Evolutionary conservation across 2,797 vertebrate species (phyloP).

Genomic region (Helicolenus hilgendorfi): DNA sequence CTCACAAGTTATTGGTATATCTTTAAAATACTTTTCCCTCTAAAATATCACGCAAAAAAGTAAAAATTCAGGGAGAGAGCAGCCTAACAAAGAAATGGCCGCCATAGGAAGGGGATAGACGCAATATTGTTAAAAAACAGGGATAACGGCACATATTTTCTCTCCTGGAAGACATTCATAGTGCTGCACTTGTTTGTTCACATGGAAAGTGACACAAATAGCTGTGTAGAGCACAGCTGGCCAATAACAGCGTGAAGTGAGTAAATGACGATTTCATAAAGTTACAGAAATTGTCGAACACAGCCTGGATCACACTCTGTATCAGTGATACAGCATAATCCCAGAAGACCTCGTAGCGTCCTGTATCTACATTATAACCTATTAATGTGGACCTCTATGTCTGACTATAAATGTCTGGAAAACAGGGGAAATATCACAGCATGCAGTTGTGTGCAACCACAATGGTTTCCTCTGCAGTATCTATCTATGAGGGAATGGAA

Average conservation of each 20-base stretch:
- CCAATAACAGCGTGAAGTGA: not conserved
- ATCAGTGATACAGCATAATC: not conserved
- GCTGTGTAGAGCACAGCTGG: not conserved
- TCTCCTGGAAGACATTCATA: not conserved
- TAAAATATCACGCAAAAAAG: not conserved
- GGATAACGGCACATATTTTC: not conserved
- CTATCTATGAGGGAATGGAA: slow-evolving; percentile 63
- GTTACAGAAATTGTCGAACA: not conserved
- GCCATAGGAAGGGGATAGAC: fast-evolving
- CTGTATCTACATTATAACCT: not conserved
- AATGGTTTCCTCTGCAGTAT: slow-evolving; percentile 32
- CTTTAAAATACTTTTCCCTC: not conserved
- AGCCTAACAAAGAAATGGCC: not conserved
- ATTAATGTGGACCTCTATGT: not conserved
- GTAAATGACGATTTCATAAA: not conserved
- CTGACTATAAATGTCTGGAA: not conserved
- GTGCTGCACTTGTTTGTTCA: not conserved
- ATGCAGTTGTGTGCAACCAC: slow-evolving; percentile 5
- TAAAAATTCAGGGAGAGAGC: not conserved
- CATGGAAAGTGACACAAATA: not conserved
- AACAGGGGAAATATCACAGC: slow-evolving; percentile 4
- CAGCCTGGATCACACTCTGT: not conserved
- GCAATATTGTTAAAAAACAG: not conserved
- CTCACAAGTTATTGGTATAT: not conserved
- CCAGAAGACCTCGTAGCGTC: not conserved